phyloP scores from a whole-genome alignment of 2,797 vertebrate species.

The Fundulus diaphanus region DNA sequence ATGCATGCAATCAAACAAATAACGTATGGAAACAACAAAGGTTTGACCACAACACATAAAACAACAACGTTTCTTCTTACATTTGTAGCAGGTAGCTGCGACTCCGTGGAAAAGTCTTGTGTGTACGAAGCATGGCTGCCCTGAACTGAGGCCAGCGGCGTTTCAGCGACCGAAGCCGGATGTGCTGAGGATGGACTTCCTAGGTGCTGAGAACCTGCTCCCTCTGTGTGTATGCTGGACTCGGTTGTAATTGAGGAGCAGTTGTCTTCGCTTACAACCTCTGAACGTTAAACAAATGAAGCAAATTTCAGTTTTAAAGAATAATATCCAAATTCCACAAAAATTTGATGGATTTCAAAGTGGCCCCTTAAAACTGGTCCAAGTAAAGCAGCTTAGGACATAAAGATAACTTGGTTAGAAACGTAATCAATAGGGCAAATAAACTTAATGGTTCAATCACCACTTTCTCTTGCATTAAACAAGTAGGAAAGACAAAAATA shows the following conservation, averaged over 20 bases:
- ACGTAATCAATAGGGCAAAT: not conserved
- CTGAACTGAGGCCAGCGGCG: constrained; percentile 60
- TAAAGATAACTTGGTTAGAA: not conserved
- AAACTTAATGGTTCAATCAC: not conserved
- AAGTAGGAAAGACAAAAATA: not conserved
- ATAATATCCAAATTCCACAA: not conserved
- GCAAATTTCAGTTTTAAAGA: not conserved
- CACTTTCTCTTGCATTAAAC: not conserved
- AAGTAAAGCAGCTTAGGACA: not conserved
- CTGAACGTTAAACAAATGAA: constrained; percentile 65
- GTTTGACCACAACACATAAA: not conserved
- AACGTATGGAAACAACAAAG: not conserved
- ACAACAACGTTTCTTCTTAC: constrained; percentile 66
- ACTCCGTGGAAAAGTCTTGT: constrained; percentile 82
- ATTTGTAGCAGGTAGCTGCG: constrained; percentile 74
- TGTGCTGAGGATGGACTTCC: constrained; percentile 71
- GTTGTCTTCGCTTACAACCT: constrained; percentile 81
- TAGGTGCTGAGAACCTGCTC: constrained; percentile 77
- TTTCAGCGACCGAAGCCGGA: constrained; percentile 69
- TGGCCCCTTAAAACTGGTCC: not conserved
- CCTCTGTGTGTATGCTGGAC: constrained; percentile 85
- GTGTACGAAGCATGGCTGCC: constrained; percentile 78
- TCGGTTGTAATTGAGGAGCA: constrained; percentile 72
- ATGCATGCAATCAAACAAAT: constrained; percentile 18
- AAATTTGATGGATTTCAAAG: not conserved